These are phyloP conservation scores for Nasonovia ribisnigri DNA, from an alignment of 2,888 invertebrate genomes.

Conservation along the genomic window DNA sequence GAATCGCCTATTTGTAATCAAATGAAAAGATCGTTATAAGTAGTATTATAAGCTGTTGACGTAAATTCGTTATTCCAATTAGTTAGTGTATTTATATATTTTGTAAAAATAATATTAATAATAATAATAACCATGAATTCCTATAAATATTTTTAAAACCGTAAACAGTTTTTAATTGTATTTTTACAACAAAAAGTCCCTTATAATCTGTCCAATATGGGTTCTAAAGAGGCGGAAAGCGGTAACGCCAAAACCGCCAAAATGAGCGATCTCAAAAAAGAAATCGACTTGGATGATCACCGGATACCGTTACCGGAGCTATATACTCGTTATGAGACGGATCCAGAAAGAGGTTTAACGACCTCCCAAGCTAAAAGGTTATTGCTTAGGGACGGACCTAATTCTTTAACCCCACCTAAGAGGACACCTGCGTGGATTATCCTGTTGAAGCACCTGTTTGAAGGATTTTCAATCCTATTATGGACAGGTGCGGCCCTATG, in stretches of 20 bases:
- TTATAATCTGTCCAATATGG: slow-evolving; percentile 64
- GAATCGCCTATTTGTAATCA: slow-evolving; percentile 65
- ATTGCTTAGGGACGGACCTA: slow-evolving; percentile 77
- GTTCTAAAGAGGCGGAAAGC: slow-evolving; percentile 55
- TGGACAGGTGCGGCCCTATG: slow-evolving; percentile 84
- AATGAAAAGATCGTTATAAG: slow-evolving; percentile 65
- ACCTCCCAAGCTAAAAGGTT: slow-evolving; percentile 74
- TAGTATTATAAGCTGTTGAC: slow-evolving; percentile 61
- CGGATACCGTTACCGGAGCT: slow-evolving; percentile 72
- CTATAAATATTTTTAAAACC: slow-evolving; percentile 64
- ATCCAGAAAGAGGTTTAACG: slow-evolving; percentile 75
- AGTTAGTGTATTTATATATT: slow-evolving; percentile 64
- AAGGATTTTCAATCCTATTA: slow-evolving; percentile 83
- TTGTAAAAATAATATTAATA: slow-evolving; percentile 59
- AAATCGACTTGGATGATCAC: slow-evolving; percentile 75
- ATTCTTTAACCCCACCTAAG: slow-evolving; percentile 81
- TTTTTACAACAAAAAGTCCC: slow-evolving; percentile 60
- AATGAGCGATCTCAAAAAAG: slow-evolving; percentile 74
- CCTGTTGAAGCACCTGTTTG: slow-evolving; percentile 76
- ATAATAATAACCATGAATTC: slow-evolving; percentile 62
- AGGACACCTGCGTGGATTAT: slow-evolving; percentile 80
- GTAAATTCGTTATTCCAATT: slow-evolving; percentile 65
- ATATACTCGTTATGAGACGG: slow-evolving; percentile 70
- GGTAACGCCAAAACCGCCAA: slow-evolving; percentile 59
- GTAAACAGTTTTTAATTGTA: slow-evolving; percentile 62